Percentiles rank a stretch among this genome's conserved stretches.
phyloP scores from a whole-genome alignment of 1,140 invertebrate species.

The Diorhabda elongata region DNA sequence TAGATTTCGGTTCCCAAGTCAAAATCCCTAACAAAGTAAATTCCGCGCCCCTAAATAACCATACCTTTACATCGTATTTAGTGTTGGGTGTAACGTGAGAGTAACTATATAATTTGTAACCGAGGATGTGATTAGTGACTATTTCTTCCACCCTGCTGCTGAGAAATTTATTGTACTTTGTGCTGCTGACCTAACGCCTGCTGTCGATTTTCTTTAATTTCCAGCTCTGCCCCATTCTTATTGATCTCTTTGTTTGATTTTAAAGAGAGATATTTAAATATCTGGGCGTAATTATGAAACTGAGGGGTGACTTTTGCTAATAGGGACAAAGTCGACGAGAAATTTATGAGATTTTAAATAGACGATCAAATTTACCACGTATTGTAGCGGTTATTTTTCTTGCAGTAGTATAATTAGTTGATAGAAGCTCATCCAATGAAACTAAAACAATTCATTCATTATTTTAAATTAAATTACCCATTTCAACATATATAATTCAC shows the following conservation, averaged over 20 bases:
- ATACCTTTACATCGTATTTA: slow-evolving; percentile 18
- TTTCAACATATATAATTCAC: too few species aligned
- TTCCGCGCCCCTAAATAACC: slow-evolving; percentile 23
- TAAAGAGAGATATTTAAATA: slow-evolving; percentile 3
- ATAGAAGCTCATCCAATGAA: too few species aligned
- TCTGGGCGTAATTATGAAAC: neutral
- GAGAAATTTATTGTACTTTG: slow-evolving; percentile 1
- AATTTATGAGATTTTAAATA: too few species aligned
- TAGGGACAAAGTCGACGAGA: too few species aligned
- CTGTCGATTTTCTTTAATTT: slow-evolving; percentile 2
- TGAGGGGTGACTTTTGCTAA: neutral
- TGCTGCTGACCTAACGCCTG: slow-evolving; percentile 1
- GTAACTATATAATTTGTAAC: slow-evolving; percentile 23
- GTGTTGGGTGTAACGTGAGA: slow-evolving; percentile 18
- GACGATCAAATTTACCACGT: too few species aligned
- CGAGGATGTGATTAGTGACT: slow-evolving; percentile 21
- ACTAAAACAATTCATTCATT: too few species aligned
- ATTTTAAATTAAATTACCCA: too few species aligned
- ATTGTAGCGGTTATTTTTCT: too few species aligned
- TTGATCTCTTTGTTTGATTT: neutral
- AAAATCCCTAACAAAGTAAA: slow-evolving; percentile 12
- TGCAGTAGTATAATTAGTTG: too few species aligned
- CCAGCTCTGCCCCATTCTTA: neutral
- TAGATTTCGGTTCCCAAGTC: slow-evolving; percentile 18
- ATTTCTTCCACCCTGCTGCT: slow-evolving; percentile 1